Conservation (phyloP, 2,113 vertebrate species). For the Felis chaus region DNA sequence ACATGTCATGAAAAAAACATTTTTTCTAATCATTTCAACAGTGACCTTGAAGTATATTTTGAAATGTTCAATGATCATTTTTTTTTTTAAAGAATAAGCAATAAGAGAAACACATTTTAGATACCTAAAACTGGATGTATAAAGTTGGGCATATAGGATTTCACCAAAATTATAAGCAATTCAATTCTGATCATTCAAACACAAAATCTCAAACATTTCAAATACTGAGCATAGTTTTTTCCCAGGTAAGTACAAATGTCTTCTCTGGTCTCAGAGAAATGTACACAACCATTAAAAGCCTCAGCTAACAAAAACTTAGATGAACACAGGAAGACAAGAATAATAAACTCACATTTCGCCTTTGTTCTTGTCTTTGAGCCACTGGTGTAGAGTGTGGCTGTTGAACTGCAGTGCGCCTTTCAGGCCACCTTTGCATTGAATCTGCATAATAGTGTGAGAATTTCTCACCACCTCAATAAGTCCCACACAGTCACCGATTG, state of each 20-base stretch:
- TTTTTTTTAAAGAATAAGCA: neutral
- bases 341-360: conserved; percentile 93
- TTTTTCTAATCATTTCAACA: conserved; percentile 22
- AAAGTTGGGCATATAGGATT: neutral
- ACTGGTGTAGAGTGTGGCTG: conserved; percentile 97
- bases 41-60: conserved; percentile 12
- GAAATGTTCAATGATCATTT: neutral
- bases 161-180: conserved; percentile 26
- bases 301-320: neutral
- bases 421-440: conserved; percentile 98
- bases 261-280: neutral
- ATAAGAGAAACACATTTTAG: conserved; percentile 23
- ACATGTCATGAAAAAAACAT: neutral
- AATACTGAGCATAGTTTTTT: neutral
- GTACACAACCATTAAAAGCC: neutral
- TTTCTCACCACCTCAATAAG: conserved; percentile 98
- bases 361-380: conserved; percentile 99
- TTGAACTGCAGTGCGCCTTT: conserved; percentile 99
- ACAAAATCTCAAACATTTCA: conserved; percentile 17
- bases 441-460: conserved; percentile 99
- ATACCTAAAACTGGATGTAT: neutral
- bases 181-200: conserved; percentile 43
- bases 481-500: conserved; percentile 97
- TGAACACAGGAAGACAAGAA: neutral
- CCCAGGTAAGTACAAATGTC: neutral